Evolutionary conservation across 2,797 vertebrate species (phyloP), one percentile per base, ranked within the genome.

Genomic region (Protosalanx chinensis): DNA sequence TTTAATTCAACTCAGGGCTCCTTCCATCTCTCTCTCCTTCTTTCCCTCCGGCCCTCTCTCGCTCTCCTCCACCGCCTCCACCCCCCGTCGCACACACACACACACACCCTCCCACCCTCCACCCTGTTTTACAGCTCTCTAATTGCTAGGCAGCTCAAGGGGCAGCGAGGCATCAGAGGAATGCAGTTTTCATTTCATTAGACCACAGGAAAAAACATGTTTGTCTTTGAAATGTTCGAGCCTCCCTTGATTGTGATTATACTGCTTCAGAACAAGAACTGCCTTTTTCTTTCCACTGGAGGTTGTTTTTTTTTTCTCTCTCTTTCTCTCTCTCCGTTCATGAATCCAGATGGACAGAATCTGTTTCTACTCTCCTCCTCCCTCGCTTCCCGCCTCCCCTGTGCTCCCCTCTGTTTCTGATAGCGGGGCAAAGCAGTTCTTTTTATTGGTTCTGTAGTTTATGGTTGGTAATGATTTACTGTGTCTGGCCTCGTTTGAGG

Each of bases 151-250:
- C 90, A 87, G 89, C 85, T 88, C 71, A 62, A 62, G 90, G 89
- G 86, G 89, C 86, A 83, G 76, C 76, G 80, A 85, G 70, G 84
- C 85, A 90, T 91, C 86, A 85, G 86, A 92, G 82, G 86, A 88
- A 89, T 90, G 63, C 81, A 88, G 85, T 90, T 91, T 91, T 91
- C 88, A 92, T 92, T 93, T 93, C 92, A 93, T 92, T 92, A 93
- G 91, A 92, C 93, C 92, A 91, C 92, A 91, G 91, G 91, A 94
- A 93, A 93, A 92, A 93, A 93, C 90, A 93, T 91, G 91, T 93
- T 93, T 90, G 91, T 92, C 89, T 93, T 93, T 93, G 88, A 93
- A 93, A 93, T 91, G 90, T 92, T 91, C 84, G 71, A 89, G 89
- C 88, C 85, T 91, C 86, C 86, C 88, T 90, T 91, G 82, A 90